These are phyloP conservation scores for Ochropleura leucogaster DNA, from an alignment of 2,888 invertebrate species.

Conservation along the genomic window DNA sequence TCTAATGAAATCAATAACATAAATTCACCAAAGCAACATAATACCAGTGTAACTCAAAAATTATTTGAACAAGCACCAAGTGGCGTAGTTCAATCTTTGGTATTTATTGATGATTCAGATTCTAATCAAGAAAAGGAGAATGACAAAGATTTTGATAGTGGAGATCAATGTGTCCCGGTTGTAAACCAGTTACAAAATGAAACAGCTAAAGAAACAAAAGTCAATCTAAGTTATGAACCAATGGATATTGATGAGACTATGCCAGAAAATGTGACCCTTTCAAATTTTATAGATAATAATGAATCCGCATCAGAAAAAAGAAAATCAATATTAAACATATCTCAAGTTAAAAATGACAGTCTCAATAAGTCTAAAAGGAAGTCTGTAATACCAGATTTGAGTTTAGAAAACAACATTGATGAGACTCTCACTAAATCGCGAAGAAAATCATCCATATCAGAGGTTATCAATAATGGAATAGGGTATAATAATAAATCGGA, in stretches of 20 bases:
- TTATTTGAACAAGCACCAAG: slow-evolving; percentile 74
- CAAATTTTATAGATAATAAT: slow-evolving; percentile 65
- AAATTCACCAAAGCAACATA: slow-evolving; percentile 23
- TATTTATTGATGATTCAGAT: slow-evolving; percentile 82
- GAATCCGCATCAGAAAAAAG: slow-evolving; percentile 48
- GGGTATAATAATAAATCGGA: slow-evolving; percentile 42
- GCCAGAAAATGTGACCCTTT: slow-evolving; percentile 75
- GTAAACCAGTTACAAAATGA: slow-evolving; percentile 68
- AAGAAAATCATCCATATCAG: slow-evolving; percentile 51
- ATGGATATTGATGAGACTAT: slow-evolving; percentile 88
- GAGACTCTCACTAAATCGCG: slow-evolving; percentile 37
- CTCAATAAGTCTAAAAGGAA: slow-evolving; percentile 59
- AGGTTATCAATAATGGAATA: slow-evolving; percentile 18
- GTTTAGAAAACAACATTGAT: slow-evolving; percentile 12
- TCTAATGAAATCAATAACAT: slow-evolving; percentile 27
- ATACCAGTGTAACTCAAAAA: slow-evolving; percentile 64
- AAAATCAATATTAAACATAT: slow-evolving; percentile 60
- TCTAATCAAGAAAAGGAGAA: slow-evolving; percentile 71
- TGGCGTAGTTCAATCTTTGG: slow-evolving; percentile 69
- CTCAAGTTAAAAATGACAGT: slow-evolving; percentile 53
- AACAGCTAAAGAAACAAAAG: slow-evolving; percentile 45
- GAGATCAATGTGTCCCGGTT: slow-evolving; percentile 85
- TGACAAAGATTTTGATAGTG: slow-evolving; percentile 67
- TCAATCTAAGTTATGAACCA: slow-evolving; percentile 80
- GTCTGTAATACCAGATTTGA: slow-evolving; percentile 32